phyloP scores from a whole-genome alignment of 1,140 invertebrate genomes.

The Contarinia nasturtii region DNA sequence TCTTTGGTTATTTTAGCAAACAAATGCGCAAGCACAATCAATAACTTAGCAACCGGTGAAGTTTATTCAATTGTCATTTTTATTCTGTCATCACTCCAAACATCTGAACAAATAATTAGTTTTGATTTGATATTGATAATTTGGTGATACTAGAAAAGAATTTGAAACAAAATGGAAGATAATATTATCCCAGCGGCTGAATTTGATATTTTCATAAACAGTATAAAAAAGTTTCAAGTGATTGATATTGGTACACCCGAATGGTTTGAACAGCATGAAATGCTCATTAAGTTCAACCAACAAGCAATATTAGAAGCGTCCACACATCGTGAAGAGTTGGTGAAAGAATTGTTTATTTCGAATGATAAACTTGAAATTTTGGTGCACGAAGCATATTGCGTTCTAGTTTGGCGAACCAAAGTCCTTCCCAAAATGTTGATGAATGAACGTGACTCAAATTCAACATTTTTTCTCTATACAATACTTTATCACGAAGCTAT shows the following conservation, averaged over 20 bases:
- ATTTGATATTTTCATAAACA: constrained; percentile 18
- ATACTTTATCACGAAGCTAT: constrained; percentile 52
- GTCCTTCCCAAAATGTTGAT: constrained; percentile 50
- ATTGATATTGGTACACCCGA: constrained; percentile 20
- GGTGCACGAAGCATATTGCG: constrained; percentile 54
- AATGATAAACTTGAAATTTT: constrained; percentile 42
- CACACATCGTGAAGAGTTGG: constrained; percentile 42
- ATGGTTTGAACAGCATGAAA: constrained; percentile 59
- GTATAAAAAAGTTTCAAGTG: constrained; percentile 16
- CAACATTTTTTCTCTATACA: constrained; percentile 53
- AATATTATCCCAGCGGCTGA: constrained; percentile 22
- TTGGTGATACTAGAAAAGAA: background rate
- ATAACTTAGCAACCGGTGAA: no score
- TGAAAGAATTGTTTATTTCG: constrained; percentile 47
- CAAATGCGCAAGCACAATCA: no score
- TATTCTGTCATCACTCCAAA: background rate
- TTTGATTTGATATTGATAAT: background rate
- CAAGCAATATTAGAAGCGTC: constrained; percentile 54
- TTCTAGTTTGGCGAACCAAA: constrained; percentile 56
- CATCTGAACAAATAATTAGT: background rate
- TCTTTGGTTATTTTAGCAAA: no score
- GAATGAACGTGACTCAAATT: constrained; percentile 35
- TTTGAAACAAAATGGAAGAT: background rate
- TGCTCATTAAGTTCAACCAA: constrained; percentile 56
- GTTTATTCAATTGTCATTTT: no score